Evolutionary conservation across 2,797 vertebrate genomes (phyloP), one percentile per base, ranked within the genome.

Genomic region (Silurus aristotelis): DNA sequence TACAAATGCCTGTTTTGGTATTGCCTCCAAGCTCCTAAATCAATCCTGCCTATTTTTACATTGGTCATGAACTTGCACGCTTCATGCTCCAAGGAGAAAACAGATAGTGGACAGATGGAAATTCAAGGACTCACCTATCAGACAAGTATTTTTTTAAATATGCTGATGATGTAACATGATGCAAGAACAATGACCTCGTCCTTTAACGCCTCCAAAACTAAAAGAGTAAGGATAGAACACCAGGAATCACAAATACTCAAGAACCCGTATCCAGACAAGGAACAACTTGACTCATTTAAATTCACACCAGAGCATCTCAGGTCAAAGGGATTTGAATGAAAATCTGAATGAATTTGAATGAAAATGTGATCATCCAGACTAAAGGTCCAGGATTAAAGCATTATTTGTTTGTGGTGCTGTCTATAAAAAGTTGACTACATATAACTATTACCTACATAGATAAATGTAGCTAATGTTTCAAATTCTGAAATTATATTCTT

Each of bases 81-180:
- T 82, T 71, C 10, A 70, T 82, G 20, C 48, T 46, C 78, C 71
- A 82, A 64, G 79, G 84, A 73, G 80, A 78, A 78, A 38, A 84
- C 72, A 70, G 71, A 82, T n/a, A 85, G 80, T 70, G 81, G 71
- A 84, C 71, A 76, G 86, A 83, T 82, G 68, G 85, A 83, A 66
- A 48, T 55, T 70, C 80, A 82, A 82, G 80, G 80, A 82, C 66
- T 70, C 80, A 55, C 43, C 63, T 1, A 7, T 68, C 79, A 22
- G 22, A 6, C 48, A 82, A 38, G 12, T 68, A 58, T 31, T 70
- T 38, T 70, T 82, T 82, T 48, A 70, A 82, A 82, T 5, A 70
- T 82, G 52, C 48, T 38, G 66, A 70, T 82, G 80, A 82, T 82
- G 80, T 58, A 82, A 82, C 80, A 22, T 31, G 17, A 58, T 82